Evolutionary conservation across 2,888 invertebrate genomes (phyloP).

Genomic region (Lasioglossum marginatum): DNA sequence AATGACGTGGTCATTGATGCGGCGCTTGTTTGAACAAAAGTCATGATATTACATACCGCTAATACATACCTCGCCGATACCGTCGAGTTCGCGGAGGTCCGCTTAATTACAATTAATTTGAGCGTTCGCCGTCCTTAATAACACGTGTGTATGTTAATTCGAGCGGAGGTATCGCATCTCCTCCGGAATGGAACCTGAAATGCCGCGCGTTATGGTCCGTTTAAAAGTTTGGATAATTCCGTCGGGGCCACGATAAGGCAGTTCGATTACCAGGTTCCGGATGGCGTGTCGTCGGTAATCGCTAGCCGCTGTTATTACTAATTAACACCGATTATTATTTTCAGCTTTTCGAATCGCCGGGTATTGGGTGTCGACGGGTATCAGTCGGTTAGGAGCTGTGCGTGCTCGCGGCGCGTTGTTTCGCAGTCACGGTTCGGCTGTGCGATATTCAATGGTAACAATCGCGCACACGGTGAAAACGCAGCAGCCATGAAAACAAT

Average conservation of each 20-base stretch:
- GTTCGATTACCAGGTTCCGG: conserved; percentile 26
- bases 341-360: neutral
- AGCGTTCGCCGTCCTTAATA: conserved; percentile 10
- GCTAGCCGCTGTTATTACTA: conserved; percentile 30
- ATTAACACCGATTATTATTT: conserved; percentile 34
- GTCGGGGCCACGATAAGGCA: conserved; percentile 16
- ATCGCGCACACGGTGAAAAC: neutral
- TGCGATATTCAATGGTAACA: neutral
- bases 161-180: conserved; percentile 2
- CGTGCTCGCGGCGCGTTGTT: neutral
- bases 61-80: neutral
- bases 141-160: conserved; percentile 20
- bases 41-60: neutral
- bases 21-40: neutral
- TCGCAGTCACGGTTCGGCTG: neutral
- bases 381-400: neutral
- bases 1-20: neutral
- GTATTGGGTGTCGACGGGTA: neutral
- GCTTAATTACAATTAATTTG: conserved; percentile 26
- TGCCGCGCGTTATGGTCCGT: conserved; percentile 15
- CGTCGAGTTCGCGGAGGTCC: neutral
- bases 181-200: conserved; percentile 26
- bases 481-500: neutral
- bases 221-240: conserved; percentile 30
- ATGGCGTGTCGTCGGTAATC: conserved; percentile 32